Base-by-base conservation (phyloP, 2,113 vertebrate genomes). In the Gobio gobio region DNA sequence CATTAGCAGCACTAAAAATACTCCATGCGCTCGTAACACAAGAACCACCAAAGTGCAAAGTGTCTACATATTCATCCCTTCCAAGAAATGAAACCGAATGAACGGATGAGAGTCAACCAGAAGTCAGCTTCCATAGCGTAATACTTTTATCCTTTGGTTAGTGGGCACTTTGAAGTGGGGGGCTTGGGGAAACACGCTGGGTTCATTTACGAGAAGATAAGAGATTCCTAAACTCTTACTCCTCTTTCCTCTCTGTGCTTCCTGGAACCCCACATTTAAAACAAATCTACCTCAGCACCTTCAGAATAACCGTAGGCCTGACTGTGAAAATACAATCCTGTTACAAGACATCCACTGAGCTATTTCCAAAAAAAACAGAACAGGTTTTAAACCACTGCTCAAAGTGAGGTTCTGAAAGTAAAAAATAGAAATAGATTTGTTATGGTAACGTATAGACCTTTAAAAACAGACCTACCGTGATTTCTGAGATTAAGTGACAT, bases 201-300 rank as follows among this genome's bases (percentile, higher is more conserved):
- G 75, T 70, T 83, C 45, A 78, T 90, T 88, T 87, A 85, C 77
- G 59, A 68, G 83, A 87, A 88, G 85, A 90, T 90, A 90, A 90
- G 83, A 40, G 86, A 84, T 88, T 85, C 85, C 75, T 79, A 59
- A 74, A 36, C 51, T 61, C 26, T 73, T 77, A 54, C 83, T 86
- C 82, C 79, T 88, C 85, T 86, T 63, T 51, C 45, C 49, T 74
- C 68, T 64, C 56, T 70, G 26, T 78, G 79, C 26, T 47, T 80
- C 26, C 79, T 81, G 33, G 33, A 72, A 51, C 40, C 36, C 24
- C 63, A 83, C 10, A 43, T 61, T 63, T 68, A 85, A 18, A 81
- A 36, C 68, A 78, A 43, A 40, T 82, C 64, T 64, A 75, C 3
- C 14, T 33, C 63, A 78, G 80, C 61, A 70, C 29, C 54, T 64